Evolutionary conservation across 2,797 vertebrate species (phyloP).

Genomic region (Pipistrellus kuhlii): DNA sequence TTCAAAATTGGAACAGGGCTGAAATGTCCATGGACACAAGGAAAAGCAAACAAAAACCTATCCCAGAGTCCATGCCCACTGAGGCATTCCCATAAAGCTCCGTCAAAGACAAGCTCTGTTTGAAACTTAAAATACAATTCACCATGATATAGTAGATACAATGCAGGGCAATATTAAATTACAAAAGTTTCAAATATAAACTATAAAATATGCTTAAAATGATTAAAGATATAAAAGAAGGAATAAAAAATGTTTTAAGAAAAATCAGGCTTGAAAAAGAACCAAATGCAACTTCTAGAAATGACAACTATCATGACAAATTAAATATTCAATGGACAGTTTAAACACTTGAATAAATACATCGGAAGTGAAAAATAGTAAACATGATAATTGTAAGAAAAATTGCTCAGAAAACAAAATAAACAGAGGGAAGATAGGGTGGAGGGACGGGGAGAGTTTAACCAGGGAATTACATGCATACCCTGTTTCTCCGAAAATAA

Average conservation of each 20-base stretch:
- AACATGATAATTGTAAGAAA: neutral
- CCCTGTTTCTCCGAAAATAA: too few species aligned
- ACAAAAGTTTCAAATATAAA: constrained; percentile 35
- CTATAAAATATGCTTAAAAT: constrained; percentile 15
- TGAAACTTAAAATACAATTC: constrained; percentile 12
- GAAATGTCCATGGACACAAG: constrained; percentile 6
- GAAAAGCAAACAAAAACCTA: constrained; percentile 43
- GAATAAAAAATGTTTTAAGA: neutral
- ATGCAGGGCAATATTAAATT: neutral
- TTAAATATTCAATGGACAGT: neutral
- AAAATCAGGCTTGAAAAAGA: constrained; percentile 42
- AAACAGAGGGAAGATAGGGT: too few species aligned
- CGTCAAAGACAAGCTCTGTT: neutral
- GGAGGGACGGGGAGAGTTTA: too few species aligned
- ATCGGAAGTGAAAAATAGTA: neutral
- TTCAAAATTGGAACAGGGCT: constrained; percentile 36
- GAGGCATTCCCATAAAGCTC: neutral
- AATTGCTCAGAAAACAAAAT: constrained; percentile 32
- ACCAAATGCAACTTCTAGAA: neutral
- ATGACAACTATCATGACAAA: neutral
- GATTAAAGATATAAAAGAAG: constrained; percentile 21
- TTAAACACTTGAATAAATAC: constrained; percentile 10
- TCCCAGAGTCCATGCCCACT: neutral
- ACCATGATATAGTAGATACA: neutral
- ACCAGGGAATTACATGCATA: too few species aligned